phyloP scores from a whole-genome alignment of 2,888 invertebrate genomes.

The Clusia tigrina region DNA sequence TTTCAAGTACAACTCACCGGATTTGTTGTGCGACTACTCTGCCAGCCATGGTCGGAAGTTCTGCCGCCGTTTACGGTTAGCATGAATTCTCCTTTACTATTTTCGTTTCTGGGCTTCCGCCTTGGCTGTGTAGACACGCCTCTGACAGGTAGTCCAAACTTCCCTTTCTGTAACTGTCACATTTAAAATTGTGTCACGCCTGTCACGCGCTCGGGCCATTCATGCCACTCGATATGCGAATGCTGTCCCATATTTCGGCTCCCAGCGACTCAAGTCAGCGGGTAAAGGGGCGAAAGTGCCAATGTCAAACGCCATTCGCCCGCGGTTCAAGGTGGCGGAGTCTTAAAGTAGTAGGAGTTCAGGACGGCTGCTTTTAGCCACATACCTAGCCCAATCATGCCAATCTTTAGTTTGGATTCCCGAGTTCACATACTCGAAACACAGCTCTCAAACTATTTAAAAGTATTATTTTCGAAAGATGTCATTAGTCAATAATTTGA shows the following conservation, averaged over 20 bases:
- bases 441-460: no score
- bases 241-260: conserved; percentile 43
- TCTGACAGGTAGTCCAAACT: conserved; percentile 12
- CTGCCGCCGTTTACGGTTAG: not conserved
- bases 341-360: no score
- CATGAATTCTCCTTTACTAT: not conserved
- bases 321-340: not conserved
- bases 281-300: not conserved
- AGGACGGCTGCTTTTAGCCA: no score
- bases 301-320: not conserved
- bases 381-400: no score
- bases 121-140: not conserved
- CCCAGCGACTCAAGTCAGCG: no score
- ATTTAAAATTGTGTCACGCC: conserved; percentile 48
- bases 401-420: no score
- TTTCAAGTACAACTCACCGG: not conserved
- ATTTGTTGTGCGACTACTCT: not conserved
- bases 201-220: conserved; percentile 27
- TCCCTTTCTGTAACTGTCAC: conserved; percentile 33
- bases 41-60: conserved; percentile 7
- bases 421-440: no score
- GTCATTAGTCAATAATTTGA: no score
- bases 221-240: conserved; percentile 41
- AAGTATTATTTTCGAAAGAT: no score
- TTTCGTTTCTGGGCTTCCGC: not conserved